Evolutionary conservation across 2,113 vertebrate genomes (phyloP), one percentile per base, ranked within the genome.

Genomic region (Sigmodon hispidus): DNA sequence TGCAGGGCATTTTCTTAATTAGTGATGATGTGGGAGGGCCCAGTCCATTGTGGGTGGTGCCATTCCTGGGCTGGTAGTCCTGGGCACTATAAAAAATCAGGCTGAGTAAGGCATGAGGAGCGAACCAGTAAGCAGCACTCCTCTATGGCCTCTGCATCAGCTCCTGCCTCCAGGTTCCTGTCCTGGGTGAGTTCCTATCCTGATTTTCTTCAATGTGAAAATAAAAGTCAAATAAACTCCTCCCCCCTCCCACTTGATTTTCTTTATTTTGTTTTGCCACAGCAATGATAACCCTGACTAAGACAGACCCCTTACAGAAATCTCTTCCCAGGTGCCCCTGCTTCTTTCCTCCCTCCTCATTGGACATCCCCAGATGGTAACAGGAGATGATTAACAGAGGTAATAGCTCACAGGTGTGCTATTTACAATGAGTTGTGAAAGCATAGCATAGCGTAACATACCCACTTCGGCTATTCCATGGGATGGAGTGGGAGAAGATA

Each of bases 401-500:
- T n/a, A 91, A 73, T 67, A 91, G 29, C 83, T 79, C 55, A 61
- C 11, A 22, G 57, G 59, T 90, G 77, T 83, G 61, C 87, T 90
- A 61, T 88, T 90, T 87, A 79, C 90, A 36, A 77, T 73, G 45
- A 91, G 31, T 91, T 80, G 55, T 65, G 1, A 76, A 76, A 96
- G 72, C 59, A 45, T 59, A 76, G 77, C 22, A 4, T 76, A 57
- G 2, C n/a, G n/a, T n/a, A n/a, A n/a, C n/a, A n/a, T n/a, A 81
- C 57, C 26, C 22, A 16, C 55, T 34, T 34, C 80, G 57, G 45
- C 85, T 7, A 26, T 65, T 72, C 65, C 76, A 50, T 6, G 11
- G 21, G 22, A 45, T 63, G 11, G 43, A 19, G 2, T 72, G 21
- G 21, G 88, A 21, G 55, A 72, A 90, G 26, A 48, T 40, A 70